phyloP scores from a whole-genome alignment of 1,140 invertebrate species.

The Archegozetes longisetosus region DNA sequence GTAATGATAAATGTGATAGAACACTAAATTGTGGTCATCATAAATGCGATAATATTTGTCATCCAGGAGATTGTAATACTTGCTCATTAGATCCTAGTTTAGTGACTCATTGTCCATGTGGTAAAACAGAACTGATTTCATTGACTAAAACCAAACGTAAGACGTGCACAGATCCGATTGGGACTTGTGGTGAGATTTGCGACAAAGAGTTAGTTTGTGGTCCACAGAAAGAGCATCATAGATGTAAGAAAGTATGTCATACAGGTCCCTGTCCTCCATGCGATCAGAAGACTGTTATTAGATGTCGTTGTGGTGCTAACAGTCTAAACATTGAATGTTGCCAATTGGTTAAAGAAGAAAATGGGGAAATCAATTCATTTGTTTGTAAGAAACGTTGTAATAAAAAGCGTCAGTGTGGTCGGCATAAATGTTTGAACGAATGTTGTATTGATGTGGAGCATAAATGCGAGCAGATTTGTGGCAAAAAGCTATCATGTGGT shows the following conservation, averaged over 20 bases:
- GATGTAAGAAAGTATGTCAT: constrained; percentile 58
- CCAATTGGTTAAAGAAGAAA: constrained; percentile 49
- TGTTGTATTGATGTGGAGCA: constrained; percentile 78
- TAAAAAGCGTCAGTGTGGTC: constrained; percentile 67
- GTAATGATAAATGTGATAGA: constrained; percentile 28
- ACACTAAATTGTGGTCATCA: constrained; percentile 27
- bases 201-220: constrained; percentile 63
- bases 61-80: constrained; percentile 27
- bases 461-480: constrained; percentile 63
- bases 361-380: constrained; percentile 35
- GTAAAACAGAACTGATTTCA: constrained; percentile 39
- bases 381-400: constrained; percentile 73
- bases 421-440: constrained; percentile 68
- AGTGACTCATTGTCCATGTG: constrained; percentile 67
- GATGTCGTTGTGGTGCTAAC: constrained; percentile 79
- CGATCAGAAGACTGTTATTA: constrained; percentile 51
- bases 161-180: constrained; percentile 67
- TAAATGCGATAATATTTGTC: constrained; percentile 25
- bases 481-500: constrained; percentile 45
- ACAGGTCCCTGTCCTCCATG: constrained; percentile 64
- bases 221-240: constrained; percentile 48
- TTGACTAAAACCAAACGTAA: constrained; percentile 24
- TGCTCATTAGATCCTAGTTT: constrained; percentile 45
- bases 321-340: constrained; percentile 61
- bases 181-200: constrained; percentile 63